A percentile compares a stretch with the other conserved stretches of the same genome.
Evolutionary conservation across 2,888 invertebrate genomes (phyloP).

Genomic region (Tenthredo distinguenda): DNA sequence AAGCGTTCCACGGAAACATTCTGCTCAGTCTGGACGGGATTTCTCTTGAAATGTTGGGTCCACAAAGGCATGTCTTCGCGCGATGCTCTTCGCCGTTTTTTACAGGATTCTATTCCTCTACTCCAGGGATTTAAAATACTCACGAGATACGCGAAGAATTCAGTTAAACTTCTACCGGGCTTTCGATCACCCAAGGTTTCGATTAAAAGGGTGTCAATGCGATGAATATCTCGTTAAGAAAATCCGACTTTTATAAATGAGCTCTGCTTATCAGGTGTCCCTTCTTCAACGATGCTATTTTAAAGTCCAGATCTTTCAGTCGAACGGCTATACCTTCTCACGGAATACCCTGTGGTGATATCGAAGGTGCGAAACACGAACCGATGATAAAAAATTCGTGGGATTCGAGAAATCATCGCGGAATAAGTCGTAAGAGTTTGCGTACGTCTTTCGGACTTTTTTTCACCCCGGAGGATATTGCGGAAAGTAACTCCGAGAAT

Average conservation of each 20-base stretch:
- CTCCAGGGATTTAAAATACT: constrained; percentile 3
- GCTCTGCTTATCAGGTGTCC: constrained; percentile 21
- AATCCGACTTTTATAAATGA: constrained; percentile 33
- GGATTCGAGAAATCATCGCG: background rate
- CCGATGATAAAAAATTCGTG: background rate
- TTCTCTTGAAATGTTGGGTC: background rate
- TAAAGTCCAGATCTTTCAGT: background rate
- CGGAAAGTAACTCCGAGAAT: background rate
- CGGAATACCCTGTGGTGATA: background rate
- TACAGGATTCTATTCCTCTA: background rate
- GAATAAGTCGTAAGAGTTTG: background rate
- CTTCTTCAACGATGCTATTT: background rate
- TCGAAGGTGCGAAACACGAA: background rate
- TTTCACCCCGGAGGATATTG: background rate
- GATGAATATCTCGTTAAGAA: constrained; percentile 36
- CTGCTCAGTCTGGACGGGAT: background rate
- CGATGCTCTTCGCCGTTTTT: background rate
- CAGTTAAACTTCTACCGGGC: background rate
- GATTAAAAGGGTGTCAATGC: constrained; percentile 25
- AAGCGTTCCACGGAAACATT: background rate
- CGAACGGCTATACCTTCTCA: background rate
- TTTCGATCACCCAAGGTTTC: constrained; percentile 1
- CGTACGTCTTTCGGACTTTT: background rate
- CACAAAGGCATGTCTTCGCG: background rate
- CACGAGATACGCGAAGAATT: background rate